Evolutionary conservation across 2,888 invertebrate genomes (phyloP), one percentile per base, ranked within the genome.

Genomic region (Orthosia gothica): DNA sequence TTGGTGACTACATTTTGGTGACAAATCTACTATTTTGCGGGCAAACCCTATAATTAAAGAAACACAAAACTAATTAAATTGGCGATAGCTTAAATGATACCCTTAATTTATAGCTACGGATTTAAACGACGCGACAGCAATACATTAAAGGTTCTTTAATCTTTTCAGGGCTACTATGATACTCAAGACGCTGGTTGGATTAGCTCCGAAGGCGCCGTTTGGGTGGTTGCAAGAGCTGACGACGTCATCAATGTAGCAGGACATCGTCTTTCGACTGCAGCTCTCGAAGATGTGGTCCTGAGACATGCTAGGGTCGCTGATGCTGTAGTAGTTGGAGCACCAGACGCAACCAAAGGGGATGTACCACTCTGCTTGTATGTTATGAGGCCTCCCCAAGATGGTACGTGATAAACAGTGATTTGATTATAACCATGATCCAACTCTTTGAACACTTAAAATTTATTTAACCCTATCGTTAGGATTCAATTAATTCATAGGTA

Each of bases 221-320:
- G 98, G 94, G 99, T 99, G 18, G 98, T 99, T 67, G 98, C 99
- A 0, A 97, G 99, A 50, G 99, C 98, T 76, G 99, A 99, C 94
- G 99, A 99, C 93, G 98, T 99, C 76, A 99, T 99, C 88, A 99
- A 99, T 92, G 99, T 99, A 1, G 99, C 99, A 0, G 99, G 99
- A 0, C 99, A 99, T 92, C 97, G 99, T 68, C 96, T 99, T 58
- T 99, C 99, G 0, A 99, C 99, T 0, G 98, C 98, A 0, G 98
- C 99, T 0, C 93, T 99, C 5, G 99, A 99, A 93, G 99, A 99
- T 92, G 99, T 99, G 0, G 98, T 99, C 16, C 93, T 99, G 58
- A 97, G 98, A n/a, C 99, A 99, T 95, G 98, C 98, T 0, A 98
- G 98, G 82, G 97, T 99, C 0, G 98, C 97, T 0, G 99, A 99